Evolutionary conservation across 2,888 invertebrate genomes (phyloP), one percentile per base, ranked within the genome.

Genomic region (Teinopalpus imperialis): DNA sequence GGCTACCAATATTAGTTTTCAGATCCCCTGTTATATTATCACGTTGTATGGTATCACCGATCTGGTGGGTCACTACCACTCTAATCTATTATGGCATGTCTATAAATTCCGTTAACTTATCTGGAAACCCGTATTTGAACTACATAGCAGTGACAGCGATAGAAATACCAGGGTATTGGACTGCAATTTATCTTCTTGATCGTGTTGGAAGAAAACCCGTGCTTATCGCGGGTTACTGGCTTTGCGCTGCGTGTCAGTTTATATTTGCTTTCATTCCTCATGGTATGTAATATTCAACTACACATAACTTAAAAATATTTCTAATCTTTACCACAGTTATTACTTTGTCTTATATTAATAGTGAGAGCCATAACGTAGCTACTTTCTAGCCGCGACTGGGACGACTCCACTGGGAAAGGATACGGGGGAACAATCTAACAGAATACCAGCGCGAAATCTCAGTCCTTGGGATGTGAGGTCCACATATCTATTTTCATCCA

Each of bases 101-200:
- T 1, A 81, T 94, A 29, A 93, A 93, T 63, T 90, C 94, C 0
- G 93, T 93, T 3, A 90, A 92, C 23, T 74, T 94, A 47, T 90
- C 91, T 1, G 93, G 93, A 0, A 92, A 94, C 63, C 80, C 89
- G 29, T 94, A 93, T 66, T 47, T 92, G 30, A 94, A 94, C 73
- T 94, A 93, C 63, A 91, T 93, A 48, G 79, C 91, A 9, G 92
- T 92, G 3, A 85, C 91, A 0, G 74, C 91, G 2, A 90, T 93
- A 1, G 95, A 95, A 74, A 92, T 95, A 48, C 95, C 95, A 0
- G 94, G 93, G 0, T 93, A 93, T 64, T 83, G 93, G 66, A 68
- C 92, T n/a, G 92, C 93, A 0, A 91, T 91, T 44, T 66, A 92
- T 10, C 73, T 93, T 27, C 82, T 94, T 63, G 92, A 93, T 60